Evolutionary conservation across 2,888 invertebrate genomes (phyloP), one percentile per base, ranked within the genome.

Genomic region (Caenorhabditis panamensis): DNA sequence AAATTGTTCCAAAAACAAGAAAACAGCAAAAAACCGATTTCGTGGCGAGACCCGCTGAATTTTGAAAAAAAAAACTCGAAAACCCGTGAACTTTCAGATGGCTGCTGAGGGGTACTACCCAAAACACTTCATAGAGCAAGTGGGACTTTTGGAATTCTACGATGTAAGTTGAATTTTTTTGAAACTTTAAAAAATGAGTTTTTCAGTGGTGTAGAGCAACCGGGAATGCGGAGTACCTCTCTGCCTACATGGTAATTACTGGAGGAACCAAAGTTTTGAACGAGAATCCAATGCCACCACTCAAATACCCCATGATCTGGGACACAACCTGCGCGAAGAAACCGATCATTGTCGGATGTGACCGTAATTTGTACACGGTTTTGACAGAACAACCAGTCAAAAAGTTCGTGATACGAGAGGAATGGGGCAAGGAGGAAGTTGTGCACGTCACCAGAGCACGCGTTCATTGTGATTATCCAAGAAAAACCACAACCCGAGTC

Each of bases 41-140:
- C n/a, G n/a, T n/a, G n/a, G n/a, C n/a, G n/a, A n/a, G n/a, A n/a
- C n/a, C n/a, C n/a, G n/a, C n/a, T n/a, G n/a, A n/a, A n/a, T n/a
- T n/a, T n/a, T n/a, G n/a, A n/a, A n/a, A n/a, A n/a, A n/a, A n/a
- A n/a, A n/a, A n/a, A n/a, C n/a, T n/a, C n/a, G n/a, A n/a, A n/a
- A n/a, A n/a, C n/a, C n/a, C n/a, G n/a, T n/a, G n/a, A 36, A 4
- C 13, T 8, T n/a, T 20, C 18, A 71, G 71, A 54, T 68, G 58
- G 5, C 2, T 1, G 22, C 18, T 0, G 18, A 51, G 18, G 53
- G 41, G 1, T 41, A 53, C 1, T 4, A 3, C 13, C 58, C 69
- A 1, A 69, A 58, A 6, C 49, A 56, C 9, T 72, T 54, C n/a
- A 24, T 26, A 1, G 16, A 5, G 1, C 49, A 6, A 2, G 47